Evolutionary conservation across 2,888 invertebrate species (phyloP), one percentile per base, ranked within the genome.

Genomic region (Trissoscelio sp.): DNA sequence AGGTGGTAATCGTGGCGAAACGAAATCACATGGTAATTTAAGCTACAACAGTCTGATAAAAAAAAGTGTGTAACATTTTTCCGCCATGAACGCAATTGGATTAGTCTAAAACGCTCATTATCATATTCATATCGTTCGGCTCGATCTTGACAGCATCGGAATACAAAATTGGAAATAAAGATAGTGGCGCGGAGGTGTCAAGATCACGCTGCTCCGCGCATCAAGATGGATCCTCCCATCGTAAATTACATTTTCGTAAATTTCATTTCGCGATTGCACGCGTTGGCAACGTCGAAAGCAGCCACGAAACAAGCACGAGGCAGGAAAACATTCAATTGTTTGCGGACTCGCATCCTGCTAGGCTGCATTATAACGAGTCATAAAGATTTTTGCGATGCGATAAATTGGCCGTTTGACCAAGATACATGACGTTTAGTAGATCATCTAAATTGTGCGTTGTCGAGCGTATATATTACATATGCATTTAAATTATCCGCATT

Each of bases 391-490:
- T 80, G 85, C 84, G 85, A 83, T 82, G 83, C 83, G 86, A 87
- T 86, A 87, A 87, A 87, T 86, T 81, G 82, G 80, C 82, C 85
- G 85, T 87, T 88, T 84, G 86, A 86, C 85, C 85, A 84, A 85
- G 86, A 87, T 87, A 85, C 86, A 84, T 84, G 87, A 78, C 84
- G 81, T 85, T 85, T 85, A 85, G 83, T 82, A 83, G 84, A 84
- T 85, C 83, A 82, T 85, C 85, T 84, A 83, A 85, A 85, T 86
- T 84, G 81, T 79, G 79, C 79, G 72, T 80, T 70, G 77, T 67
- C 70, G 64, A 66, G 66, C 73, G 69, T 80, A 67, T 42, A 79
- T 73, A 83, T 79, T 64, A 79, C 57, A 51, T 46, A 82, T 73
- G 79, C 64, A 73, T 77, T 66, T 66, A 64, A 60, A 66, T 34